Evolutionary conservation across 2,888 invertebrate species (phyloP), one percentile per base, ranked within the genome.

Genomic region (Meteorus colon): DNA sequence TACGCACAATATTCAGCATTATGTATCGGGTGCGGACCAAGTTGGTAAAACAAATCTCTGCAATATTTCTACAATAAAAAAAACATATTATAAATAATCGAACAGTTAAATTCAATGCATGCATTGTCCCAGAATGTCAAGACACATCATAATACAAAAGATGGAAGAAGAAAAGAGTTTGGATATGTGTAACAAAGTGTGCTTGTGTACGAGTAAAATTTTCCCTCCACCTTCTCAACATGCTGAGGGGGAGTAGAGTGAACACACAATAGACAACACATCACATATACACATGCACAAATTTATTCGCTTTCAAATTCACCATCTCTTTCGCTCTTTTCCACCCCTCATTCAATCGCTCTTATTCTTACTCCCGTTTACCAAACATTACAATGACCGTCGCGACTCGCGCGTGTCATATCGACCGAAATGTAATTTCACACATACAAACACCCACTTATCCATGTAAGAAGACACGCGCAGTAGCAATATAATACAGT

Each of bases 371-470:
- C 41, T 27, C 34, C 59, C 62, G 24, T 16, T 68, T 51, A 41
- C 34, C 2, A 16, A 60, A 31, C 41, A 29, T 37, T n/a, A 60
- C 12, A 29, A 24, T 24, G 29, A 60, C 29, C 59, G 10, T 12
- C 4, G 16, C 62, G 29, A 29, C 31, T 29, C 16, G 71, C 48
- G 71, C 45, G 71, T 60, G 59, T 41, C 45, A 63, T 72, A 72
- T 72, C 71, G 71, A 72, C 71, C 71, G 71, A 63, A 29, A 62
- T 27, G 16, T 62, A 16, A 19, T 19, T 19, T 24, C 55, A 55
- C 55, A 19, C 19, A 5, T 10, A 55, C 55, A 55, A 2, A 8
- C 19, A 55, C 55, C n/a, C 55, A 19, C 55, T 4, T 19, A 19
- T 19, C 0, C n/a, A n/a, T n/a, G 16, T 4, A n/a, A 16, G n/a